Evolutionary conservation across 2,797 vertebrate species (phyloP), one percentile per base, ranked within the genome.

Genomic region (Danio jaintianensis): DNA sequence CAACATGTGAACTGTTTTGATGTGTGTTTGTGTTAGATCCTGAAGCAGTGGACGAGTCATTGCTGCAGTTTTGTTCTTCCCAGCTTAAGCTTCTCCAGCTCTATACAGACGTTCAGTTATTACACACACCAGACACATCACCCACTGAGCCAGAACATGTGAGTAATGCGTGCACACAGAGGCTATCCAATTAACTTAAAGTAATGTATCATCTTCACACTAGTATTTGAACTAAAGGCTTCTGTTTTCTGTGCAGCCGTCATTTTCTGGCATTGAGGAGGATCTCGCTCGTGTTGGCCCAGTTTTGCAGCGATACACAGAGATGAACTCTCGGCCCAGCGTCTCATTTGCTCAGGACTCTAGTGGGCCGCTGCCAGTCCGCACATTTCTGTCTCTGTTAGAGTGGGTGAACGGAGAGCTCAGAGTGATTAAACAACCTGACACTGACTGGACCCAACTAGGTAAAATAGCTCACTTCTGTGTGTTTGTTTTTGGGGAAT

Each of bases 81-180:
- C 96, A 96, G 89, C 87, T 97, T 69, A 97, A 94, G 83, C 88
- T 99, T 55, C 94, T 99, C 3, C 94, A 94, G 81, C 96, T 99
- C 77, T 97, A 97, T 88, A 91, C 94, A 3, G 93, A 96, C 20
- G 92, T 99, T 82, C 93, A 91, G 84, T 89, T 94, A 18, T 89
- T 97, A 6, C 93, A 96, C 85, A 90, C 92, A 20, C 84, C 88
- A 59, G 87, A 83, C 52, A 73, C 89, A 59, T 75, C 52, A 0
- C 82, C 92, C n/a, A 88, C 90, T 15, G 87, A 91, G 70, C 84
- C 93, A 7, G 87, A 93, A 82, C 86, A 91, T 22, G 97, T 98
- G 67, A 93, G 94, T 88, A 48, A 0, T 20, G 52, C 16, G 36
- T 59, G 53, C 48, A n/a, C 42, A 75, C 52, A 22, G 29, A 38